A percentile compares a stretch with the other conserved stretches of the same genome.
Evolutionary conservation across 2,797 vertebrate genomes (phyloP).

Genomic region (Hephaestus fuliginosus): DNA sequence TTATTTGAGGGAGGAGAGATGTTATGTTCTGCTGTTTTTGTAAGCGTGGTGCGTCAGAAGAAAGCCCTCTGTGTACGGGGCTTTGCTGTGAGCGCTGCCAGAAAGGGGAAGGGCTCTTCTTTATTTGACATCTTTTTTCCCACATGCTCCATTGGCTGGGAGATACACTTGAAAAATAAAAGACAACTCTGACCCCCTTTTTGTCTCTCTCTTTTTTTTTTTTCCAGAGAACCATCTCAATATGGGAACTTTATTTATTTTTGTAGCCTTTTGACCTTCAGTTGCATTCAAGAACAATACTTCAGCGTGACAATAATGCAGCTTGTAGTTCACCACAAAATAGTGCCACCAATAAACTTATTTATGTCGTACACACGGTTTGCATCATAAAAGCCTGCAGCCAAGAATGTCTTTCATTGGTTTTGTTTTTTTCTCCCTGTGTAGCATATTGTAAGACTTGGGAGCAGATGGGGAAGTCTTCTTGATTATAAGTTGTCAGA

Average conservation of each 20-base stretch:
- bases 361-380: slow-evolving; percentile 60
- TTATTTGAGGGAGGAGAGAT: slow-evolving; percentile 80
- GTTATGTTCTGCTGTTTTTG: slow-evolving; percentile 87
- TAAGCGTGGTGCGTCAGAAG: slow-evolving; percentile 84
- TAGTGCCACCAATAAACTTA: slow-evolving; percentile 57
- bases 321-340: slow-evolving; percentile 62
- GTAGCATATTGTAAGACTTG: slow-evolving; percentile 50
- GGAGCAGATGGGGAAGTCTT: slow-evolving; percentile 53
- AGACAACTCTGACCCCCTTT: slow-evolving; percentile 70
- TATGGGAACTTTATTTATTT: slow-evolving; percentile 79
- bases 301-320: slow-evolving; percentile 49
- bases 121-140: slow-evolving; percentile 86
- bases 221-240: slow-evolving; percentile 63
- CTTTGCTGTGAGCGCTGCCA: slow-evolving; percentile 73
- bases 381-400: slow-evolving; percentile 74
- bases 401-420: slow-evolving; percentile 57
- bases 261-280: slow-evolving; percentile 69
- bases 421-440: slow-evolving; percentile 50
- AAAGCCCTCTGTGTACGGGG: slow-evolving; percentile 82
- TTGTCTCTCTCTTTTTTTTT: slow-evolving; percentile 23
- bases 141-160: slow-evolving; percentile 86
- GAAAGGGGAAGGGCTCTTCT: slow-evolving; percentile 77
- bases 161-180: slow-evolving; percentile 81
- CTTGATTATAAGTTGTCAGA: slow-evolving; percentile 21
- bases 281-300: slow-evolving; percentile 64